Evolutionary conservation across 1,140 invertebrate species (phyloP), one percentile per base, ranked within the genome.

Genomic region (Palaemon carinicauda): DNA sequence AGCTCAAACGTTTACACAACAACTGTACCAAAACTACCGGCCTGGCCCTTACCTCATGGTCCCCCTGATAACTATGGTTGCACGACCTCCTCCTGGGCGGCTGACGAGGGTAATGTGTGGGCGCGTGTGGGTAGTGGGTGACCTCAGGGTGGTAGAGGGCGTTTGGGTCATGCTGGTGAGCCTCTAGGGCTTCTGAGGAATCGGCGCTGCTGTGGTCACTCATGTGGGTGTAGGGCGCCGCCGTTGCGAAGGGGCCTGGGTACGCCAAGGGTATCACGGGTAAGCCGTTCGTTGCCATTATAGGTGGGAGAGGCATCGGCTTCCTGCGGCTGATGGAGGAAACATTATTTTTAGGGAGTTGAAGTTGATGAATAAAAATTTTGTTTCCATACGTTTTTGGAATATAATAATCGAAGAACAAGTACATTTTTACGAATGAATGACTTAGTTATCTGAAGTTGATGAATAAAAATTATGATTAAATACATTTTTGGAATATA

Each of bases 191-290:
- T 17, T 88, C 88, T n/a, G 80, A 53, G 21, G 88, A 88, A 24
- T 86, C 84, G 31, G 88, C 82, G 80, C 82, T 86, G 73, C 88
- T 88, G 71, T 86, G 88, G 83, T 88, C 88, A 73, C 88, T 88
- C 88, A 88, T 88, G 79, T 88, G 88, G 27, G 88, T 84, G 79
- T 88, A 88, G 19, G 88, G 88, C 21, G 84, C 84, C 41, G 33
- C 84, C 15, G 84, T 78, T 41, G 33, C 84, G 19, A 88, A 82
- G 19, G 81, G 87, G 1, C 87, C 87, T 10, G 88, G 88, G 54
- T 86, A 86, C 41, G 83, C 83, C 21, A 88, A 33, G 52, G 88
- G 88, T 83, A 88, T 79, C 52, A 88, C 88, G 50, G 88, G 84
- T 1, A 88, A 53, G 0, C 88, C 88, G 0, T 56, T 65, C 0